Evolutionary conservation across 2,113 vertebrate genomes (phyloP).

Genomic region (Cichladusa arquata): DNA sequence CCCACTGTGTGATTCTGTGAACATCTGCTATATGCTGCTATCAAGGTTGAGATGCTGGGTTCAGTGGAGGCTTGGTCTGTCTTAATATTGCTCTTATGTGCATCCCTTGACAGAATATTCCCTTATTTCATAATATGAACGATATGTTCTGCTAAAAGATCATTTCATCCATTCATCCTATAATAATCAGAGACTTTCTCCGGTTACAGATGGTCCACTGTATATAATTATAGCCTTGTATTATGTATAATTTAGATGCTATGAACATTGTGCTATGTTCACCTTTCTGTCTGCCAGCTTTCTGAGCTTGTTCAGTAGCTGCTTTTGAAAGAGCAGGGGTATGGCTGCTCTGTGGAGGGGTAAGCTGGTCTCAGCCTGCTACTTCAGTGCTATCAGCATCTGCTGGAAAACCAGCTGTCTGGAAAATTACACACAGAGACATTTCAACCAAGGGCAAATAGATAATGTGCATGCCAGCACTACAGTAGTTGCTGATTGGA

Average conservation of each 20-base stretch:
- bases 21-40: background rate
- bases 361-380: background rate
- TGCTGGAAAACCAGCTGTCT: background rate
- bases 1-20: background rate
- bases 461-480: background rate
- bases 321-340: background rate
- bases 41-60: background rate
- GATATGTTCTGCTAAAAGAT: background rate
- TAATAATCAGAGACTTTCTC: background rate
- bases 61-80: background rate
- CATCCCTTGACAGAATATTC: background rate
- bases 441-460: background rate
- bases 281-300: background rate
- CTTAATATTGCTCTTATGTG: background rate
- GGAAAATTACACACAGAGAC: background rate
- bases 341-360: background rate
- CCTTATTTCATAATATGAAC: background rate
- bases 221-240: constrained; percentile 31
- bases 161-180: background rate
- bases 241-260: constrained; percentile 42
- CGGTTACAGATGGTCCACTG: background rate
- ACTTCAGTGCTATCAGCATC: background rate
- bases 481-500: background rate
- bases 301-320: background rate
- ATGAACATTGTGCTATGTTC: background rate